phyloP scores from a whole-genome alignment of 2,113 vertebrate genomes.

The Steatornis caripensis region DNA sequence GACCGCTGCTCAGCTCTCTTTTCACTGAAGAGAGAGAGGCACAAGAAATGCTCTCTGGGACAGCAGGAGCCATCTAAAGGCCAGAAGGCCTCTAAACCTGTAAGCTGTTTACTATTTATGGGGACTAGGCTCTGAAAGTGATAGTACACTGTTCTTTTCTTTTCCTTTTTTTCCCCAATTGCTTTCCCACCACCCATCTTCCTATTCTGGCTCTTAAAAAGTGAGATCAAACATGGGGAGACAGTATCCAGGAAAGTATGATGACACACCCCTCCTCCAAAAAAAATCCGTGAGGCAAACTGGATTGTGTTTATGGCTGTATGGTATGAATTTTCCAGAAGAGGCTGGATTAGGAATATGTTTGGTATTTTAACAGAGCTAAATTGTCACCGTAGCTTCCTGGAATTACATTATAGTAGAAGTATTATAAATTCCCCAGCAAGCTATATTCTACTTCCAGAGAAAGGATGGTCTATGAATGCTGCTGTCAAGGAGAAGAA shows the following conservation, averaged over 20 bases:
- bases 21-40: not conserved
- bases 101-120: conserved; percentile 47
- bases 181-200: not conserved
- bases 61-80: conserved; percentile 13
- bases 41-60: not conserved
- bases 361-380: not conserved
- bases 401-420: not conserved
- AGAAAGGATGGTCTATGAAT: not conserved
- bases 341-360: not conserved
- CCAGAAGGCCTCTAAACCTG: conserved; percentile 40
- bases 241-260: not conserved
- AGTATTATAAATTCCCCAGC: not conserved
- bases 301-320: not conserved
- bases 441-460: not conserved
- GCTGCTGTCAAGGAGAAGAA: not conserved
- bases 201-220: not conserved
- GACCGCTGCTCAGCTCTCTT: not conserved
- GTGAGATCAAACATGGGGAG: not conserved
- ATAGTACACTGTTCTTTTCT: not conserved
- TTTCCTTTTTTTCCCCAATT: too few species aligned
- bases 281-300: not conserved
- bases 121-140: conserved; percentile 8
- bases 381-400: not conserved
- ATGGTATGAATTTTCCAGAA: not conserved
- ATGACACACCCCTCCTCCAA: not conserved